Evolutionary conservation across 2,113 vertebrate species (phyloP).

Genomic region (Tychaedon coryphoeus): DNA sequence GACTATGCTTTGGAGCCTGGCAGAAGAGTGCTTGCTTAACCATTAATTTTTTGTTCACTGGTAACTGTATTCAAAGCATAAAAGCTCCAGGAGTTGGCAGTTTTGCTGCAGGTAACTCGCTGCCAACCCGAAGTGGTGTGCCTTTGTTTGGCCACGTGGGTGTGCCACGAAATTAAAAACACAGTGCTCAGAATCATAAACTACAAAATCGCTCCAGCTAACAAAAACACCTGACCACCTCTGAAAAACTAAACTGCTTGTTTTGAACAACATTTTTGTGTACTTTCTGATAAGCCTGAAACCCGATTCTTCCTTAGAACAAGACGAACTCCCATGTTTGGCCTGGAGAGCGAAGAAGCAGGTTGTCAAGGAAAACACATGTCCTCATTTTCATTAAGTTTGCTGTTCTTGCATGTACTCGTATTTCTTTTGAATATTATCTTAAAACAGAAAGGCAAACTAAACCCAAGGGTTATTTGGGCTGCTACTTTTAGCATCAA

Average conservation of each 20-base stretch:
- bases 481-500: not conserved
- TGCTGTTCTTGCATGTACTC: not conserved
- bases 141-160: not conserved
- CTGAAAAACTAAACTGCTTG: not conserved
- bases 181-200: not conserved
- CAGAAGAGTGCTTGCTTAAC: not conserved
- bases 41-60: not conserved
- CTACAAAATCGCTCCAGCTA: not conserved
- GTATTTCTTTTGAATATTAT: not conserved
- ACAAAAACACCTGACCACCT: not conserved
- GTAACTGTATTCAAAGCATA: not conserved
- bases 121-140: not conserved
- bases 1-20: not conserved
- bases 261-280: not conserved
- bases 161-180: not conserved
- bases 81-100: not conserved
- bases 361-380: not conserved
- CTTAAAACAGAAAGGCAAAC: slow-evolving; percentile 7
- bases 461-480: not conserved
- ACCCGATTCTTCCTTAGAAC: not conserved
- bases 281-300: not conserved
- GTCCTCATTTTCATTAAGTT: not conserved
- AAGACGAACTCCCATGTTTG: not conserved
- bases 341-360: not conserved
- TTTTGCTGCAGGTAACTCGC: fast-evolving